Base-by-base conservation (phyloP, 2,888 invertebrate genomes). In the Chaetogeoica ovagalla region DNA sequence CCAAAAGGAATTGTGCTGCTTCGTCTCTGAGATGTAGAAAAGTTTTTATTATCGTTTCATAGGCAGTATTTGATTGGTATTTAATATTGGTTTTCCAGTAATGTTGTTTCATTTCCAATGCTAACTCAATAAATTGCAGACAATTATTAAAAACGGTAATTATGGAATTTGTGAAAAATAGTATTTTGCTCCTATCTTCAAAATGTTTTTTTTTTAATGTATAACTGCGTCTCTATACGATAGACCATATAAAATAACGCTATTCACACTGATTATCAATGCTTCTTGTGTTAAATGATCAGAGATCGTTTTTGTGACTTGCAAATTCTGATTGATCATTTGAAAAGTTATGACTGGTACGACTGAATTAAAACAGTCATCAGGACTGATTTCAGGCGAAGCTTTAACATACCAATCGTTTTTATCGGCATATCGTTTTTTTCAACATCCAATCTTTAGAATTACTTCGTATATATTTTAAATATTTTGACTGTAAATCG, bases 241-340 rank as follows among this genome's bases (percentile, higher is more conserved):
- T 82, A 90, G 90, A 0, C 95, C 95, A 85, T 97, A 97, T 70
- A 92, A 91, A 37, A 92, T 92, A 8, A 98, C 93, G 87, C 98
- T 96, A 76, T 95, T 94, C 81, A 98, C 93, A 85, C 96, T 95
- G 82, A 97, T 88, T 71, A 94, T 88, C 37, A 98, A 87, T 1
- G 96, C 95, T 86, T 94, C 93, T 83, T 94, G 92, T 0, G 96
- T 94, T 75, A 98, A 88, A 83, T 95, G 94, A 71, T 92, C 91
- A 85, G 94, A 93, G 59, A 89, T 89, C 8, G 89, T 89, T 85
- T 88, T 88, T 4, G 89, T 88, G 0, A 91, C 90, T 86, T 94
- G 93, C 82, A 98, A 89, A 89, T 97, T 96, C 88, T 98, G 98
- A 87, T 97, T 95, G 83, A 98, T 94, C 98, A 99, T 98, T 87